phyloP scores from a whole-genome alignment of 1,140 invertebrate species.

The Drosophila melanica region DNA sequence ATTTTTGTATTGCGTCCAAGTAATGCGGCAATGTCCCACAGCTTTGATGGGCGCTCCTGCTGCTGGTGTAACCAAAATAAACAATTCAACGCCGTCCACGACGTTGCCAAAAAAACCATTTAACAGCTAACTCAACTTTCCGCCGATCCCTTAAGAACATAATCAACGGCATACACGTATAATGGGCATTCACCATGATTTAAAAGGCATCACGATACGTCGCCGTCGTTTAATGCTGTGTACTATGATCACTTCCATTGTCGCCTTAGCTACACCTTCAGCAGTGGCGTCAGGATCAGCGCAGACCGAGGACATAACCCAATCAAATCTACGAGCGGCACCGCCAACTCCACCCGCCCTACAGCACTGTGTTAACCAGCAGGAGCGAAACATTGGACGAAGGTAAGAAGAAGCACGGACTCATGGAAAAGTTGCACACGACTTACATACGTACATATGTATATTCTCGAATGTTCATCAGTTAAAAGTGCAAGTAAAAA shows the following conservation, averaged over 20 bases:
- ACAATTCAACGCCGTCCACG: constrained; percentile 43
- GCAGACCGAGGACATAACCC: constrained; percentile 9
- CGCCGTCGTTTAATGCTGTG: constrained; percentile 62
- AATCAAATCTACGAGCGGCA: constrained; percentile 33
- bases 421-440: background rate
- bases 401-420: constrained; percentile 55
- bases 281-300: constrained; percentile 19
- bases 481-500: constrained; percentile 7
- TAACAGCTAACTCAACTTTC: constrained; percentile 56
- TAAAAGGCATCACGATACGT: constrained; percentile 52
- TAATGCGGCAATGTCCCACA: constrained; percentile 72
- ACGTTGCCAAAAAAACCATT: constrained; percentile 57
- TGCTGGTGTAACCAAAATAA: constrained; percentile 54
- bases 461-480: constrained; percentile 9
- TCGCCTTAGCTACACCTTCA: constrained; percentile 42
- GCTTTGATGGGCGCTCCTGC: constrained; percentile 64
- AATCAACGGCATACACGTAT: constrained; percentile 46
- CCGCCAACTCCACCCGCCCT: constrained; percentile 44
- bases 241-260: constrained; percentile 67
- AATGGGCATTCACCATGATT: constrained; percentile 76
- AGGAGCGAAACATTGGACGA: constrained; percentile 70
- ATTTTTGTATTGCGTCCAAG: constrained; percentile 32
- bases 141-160: constrained; percentile 17
- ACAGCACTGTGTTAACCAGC: constrained; percentile 66
- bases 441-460: background rate